Conservation (phyloP, 2,888 invertebrate genomes). For the Tridacna crocea region DNA sequence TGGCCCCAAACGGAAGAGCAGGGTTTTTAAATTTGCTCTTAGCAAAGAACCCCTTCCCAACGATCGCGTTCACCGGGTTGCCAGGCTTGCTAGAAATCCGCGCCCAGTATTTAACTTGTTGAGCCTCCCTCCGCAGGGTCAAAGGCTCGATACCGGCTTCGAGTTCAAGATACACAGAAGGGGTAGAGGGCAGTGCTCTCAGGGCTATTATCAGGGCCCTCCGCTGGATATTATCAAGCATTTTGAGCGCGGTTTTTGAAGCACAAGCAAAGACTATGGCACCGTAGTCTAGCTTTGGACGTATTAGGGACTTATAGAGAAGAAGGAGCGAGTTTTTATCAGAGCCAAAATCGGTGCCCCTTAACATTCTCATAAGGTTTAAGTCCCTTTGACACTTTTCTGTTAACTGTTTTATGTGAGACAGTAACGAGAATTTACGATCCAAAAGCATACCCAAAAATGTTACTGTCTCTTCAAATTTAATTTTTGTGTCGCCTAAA, state of each 20-base stretch:
- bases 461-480: slow-evolving; percentile 7
- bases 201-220: slow-evolving; percentile 20
- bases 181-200: neutral
- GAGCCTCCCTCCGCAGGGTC: neutral
- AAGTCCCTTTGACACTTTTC: slow-evolving; percentile 13
- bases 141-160: neutral
- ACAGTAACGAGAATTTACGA: neutral
- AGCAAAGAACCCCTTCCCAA: neutral
- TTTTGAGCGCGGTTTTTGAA: neutral
- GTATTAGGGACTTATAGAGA: slow-evolving; percentile 25
- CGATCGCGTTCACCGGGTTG: slow-evolving; percentile 7
- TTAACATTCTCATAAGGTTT: slow-evolving; percentile 28
- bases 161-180: neutral
- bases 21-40: neutral
- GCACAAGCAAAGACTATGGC: slow-evolving; percentile 15
- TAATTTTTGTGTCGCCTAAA: slow-evolving; percentile 12
- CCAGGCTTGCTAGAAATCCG: neutral
- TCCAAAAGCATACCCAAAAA: slow-evolving; percentile 24
- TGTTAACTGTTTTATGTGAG: slow-evolving; percentile 2
- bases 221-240: slow-evolving; percentile 2
- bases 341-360: slow-evolving; percentile 21
- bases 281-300: slow-evolving; percentile 25
- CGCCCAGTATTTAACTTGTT: slow-evolving; percentile 5
- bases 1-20: neutral
- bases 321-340: slow-evolving; percentile 15